Evolutionary conservation across 1,140 invertebrate genomes (phyloP).

Genomic region (Tetraneura akinire): DNA sequence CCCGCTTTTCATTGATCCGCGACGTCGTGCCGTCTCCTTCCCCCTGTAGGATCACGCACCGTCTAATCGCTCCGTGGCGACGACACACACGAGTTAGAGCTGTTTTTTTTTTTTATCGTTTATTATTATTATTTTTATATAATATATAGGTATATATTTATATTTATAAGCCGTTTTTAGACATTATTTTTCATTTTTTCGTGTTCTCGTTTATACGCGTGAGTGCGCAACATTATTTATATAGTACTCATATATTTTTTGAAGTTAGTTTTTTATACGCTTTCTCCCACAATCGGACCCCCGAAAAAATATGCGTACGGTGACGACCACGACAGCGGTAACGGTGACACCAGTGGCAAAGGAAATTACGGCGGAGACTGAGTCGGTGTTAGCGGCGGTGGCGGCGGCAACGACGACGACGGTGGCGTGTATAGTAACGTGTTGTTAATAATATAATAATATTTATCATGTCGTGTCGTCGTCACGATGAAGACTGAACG

Average conservation of each 20-base stretch:
- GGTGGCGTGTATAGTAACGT: background rate
- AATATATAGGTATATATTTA: background rate
- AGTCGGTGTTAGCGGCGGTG: too few species aligned
- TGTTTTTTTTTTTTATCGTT: background rate
- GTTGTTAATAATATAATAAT: too few species aligned
- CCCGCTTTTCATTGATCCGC: slow-evolving; percentile 50
- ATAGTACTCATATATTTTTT: background rate
- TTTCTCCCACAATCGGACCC: background rate
- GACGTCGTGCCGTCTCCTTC: background rate
- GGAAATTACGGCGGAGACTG: background rate
- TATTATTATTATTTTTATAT: too few species aligned
- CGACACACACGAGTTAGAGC: background rate
- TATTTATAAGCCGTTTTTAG: background rate
- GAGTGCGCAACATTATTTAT: too few species aligned
- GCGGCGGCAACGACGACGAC: background rate
- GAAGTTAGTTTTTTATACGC: background rate
- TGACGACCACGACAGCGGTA: background rate
- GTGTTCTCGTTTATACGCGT: too few species aligned
- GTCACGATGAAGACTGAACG: background rate
- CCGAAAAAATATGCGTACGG: slow-evolving; percentile 13
- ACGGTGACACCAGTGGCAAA: background rate
- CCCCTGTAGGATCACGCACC: background rate
- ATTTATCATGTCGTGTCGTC: background rate
- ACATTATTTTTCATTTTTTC: background rate
- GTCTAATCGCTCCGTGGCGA: background rate